These are phyloP conservation scores for Tipula vernalis DNA, from an alignment of 2,888 invertebrate species.

Conservation along the genomic window DNA sequence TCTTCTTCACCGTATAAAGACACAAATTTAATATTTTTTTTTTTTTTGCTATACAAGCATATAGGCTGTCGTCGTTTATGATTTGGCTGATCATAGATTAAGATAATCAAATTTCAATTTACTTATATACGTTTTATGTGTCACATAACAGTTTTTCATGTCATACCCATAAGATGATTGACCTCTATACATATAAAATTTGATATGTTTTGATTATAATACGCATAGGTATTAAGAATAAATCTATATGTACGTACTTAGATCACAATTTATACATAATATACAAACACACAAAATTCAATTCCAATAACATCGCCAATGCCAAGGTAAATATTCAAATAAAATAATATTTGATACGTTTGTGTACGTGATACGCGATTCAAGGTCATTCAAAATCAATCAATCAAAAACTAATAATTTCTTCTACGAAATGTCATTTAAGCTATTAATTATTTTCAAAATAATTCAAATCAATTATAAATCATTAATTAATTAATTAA, in stretches of 20 bases:
- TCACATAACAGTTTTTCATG: background rate
- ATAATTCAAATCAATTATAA: background rate
- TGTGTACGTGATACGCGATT: background rate
- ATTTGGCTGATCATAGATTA: background rate
- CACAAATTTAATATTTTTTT: too few relatives aligned
- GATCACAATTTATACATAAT: background rate
- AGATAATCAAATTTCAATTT: background rate
- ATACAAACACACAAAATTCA: background rate
- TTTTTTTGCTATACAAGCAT: too few relatives aligned
- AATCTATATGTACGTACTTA: background rate
- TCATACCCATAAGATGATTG: background rate
- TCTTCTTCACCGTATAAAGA: background rate
- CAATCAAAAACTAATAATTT: background rate
- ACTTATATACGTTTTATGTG: background rate
- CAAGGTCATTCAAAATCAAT: background rate
- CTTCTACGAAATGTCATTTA: background rate
- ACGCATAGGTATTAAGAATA: background rate
- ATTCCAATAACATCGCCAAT: background rate
- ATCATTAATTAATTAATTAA: background rate
- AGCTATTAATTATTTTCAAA: background rate
- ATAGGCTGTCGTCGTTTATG: background rate
- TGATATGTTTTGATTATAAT: background rate
- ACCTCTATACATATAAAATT: background rate
- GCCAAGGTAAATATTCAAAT: background rate
- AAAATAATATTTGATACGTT: background rate